Base-by-base conservation (phyloP, 2,888 invertebrate genomes). In the Drosophila longiperda region DNA sequence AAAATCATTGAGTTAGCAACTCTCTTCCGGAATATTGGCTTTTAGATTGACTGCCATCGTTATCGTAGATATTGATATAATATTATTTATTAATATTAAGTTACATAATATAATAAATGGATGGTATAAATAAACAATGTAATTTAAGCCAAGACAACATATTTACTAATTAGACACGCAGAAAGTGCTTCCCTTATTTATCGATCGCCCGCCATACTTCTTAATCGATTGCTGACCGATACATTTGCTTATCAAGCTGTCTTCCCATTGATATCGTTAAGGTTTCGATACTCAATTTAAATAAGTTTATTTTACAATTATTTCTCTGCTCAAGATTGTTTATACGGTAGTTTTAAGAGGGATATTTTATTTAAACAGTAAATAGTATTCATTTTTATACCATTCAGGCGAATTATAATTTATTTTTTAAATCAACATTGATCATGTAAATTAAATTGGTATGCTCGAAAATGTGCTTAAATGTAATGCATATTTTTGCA, bases 401-500 rank as follows among this genome's bases (percentile, higher is more conserved):
- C 45, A 45, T 8, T 8, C 45, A 3, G 0, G n/a, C 1, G n/a
- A 4, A n/a, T 40, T 15, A 23, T 23, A 6, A 29, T 45, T 23
- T 8, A 23, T 12, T 23, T 15, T 9, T 8, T 20, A 15, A 34
- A 33, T 20, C 3, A 15, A 15, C 7, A 34, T 15, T 53, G 20
- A 15, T 20, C 52, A 32, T 8, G 40, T 26, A 20, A n/a, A 15
- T 33, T 33, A 23, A 23, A 45, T 8, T 8, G 23, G 8, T 45
- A 45, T 17, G 7, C 29, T 6, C 17, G 32, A 29, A 6, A 40
- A 32, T 7, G 32, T 23, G 29, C 9, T 26, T 40, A 26, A 62
- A 42, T 55, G 6, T 7, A 45, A 66, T 26, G 36, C 32, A 36
- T 4, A 34, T 53, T 65, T 65, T 15, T 36, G 7, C 36, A n/a